phyloP scores from a whole-genome alignment of 2,888 invertebrate species.

The Nomada fucata region DNA sequence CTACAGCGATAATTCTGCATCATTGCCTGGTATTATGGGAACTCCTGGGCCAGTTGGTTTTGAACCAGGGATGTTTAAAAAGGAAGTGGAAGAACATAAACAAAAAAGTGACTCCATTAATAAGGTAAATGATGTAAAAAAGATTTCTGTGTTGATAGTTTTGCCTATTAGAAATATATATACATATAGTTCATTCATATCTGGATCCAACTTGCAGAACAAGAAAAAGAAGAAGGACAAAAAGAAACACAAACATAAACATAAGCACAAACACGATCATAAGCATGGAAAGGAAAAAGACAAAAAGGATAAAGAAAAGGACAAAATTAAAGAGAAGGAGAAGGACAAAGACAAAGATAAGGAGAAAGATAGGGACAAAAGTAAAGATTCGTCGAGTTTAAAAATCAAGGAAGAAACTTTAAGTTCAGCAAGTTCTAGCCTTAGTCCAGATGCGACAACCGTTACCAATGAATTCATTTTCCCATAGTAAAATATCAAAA shows the following conservation, averaged over 20 bases:
- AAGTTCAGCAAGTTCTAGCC: slow-evolving; percentile 91
- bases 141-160: slow-evolving; percentile 13
- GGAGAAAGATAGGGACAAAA: slow-evolving; percentile 83
- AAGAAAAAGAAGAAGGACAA: slow-evolving; percentile 94
- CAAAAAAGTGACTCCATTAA: slow-evolving; percentile 85
- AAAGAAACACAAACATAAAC: slow-evolving; percentile 93
- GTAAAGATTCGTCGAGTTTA: slow-evolving; percentile 86
- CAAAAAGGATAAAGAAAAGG: slow-evolving; percentile 88
- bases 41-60: slow-evolving; percentile 91
- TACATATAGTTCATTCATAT: slow-evolving; percentile 6
- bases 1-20: slow-evolving; percentile 92
- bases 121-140: slow-evolving; percentile 83
- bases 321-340: slow-evolving; percentile 85
- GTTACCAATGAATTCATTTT: slow-evolving; percentile 79
- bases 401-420: slow-evolving; percentile 90
- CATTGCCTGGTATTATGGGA: slow-evolving; percentile 90
- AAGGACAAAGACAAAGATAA: slow-evolving; percentile 82
- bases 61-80: slow-evolving; percentile 93
- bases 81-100: slow-evolving; percentile 85
- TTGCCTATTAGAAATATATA: background rate
- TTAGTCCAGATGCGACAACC: slow-evolving; percentile 87
- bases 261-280: slow-evolving; percentile 86
- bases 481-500: slow-evolving; percentile 63
- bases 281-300: slow-evolving; percentile 87
- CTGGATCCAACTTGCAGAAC: slow-evolving; percentile 69